phyloP scores from a whole-genome alignment of 2,888 invertebrate species.

The Fabriciana adippe region DNA sequence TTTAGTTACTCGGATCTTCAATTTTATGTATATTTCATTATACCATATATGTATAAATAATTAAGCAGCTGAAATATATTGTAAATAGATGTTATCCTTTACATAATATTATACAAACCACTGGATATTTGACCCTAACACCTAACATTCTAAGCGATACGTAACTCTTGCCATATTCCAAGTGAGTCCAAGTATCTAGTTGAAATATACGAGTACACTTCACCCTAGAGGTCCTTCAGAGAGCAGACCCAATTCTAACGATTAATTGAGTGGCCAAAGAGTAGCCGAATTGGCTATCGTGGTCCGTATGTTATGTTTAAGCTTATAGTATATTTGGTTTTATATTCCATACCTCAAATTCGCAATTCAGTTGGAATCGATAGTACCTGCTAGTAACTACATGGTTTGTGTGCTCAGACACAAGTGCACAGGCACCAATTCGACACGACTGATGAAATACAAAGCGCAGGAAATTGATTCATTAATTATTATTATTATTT shows the following conservation, averaged over 20 bases:
- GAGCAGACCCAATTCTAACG: constrained; percentile 51
- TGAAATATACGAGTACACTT: constrained; percentile 48
- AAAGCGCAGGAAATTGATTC: too few relatives aligned
- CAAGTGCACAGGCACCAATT: not conserved
- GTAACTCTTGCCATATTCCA: constrained; percentile 30
- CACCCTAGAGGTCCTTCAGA: constrained; percentile 46
- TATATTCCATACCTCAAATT: constrained; percentile 5
- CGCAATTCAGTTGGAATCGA: too few relatives aligned
- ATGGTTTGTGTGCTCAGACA: too few relatives aligned
- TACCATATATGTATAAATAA: not conserved
- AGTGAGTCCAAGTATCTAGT: constrained; percentile 45
- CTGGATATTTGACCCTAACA: constrained; percentile 14
- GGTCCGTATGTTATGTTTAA: constrained; percentile 32
- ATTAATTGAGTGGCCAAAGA: constrained; percentile 64
- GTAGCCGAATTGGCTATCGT: constrained; percentile 58
- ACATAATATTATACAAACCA: not conserved
- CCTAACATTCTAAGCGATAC: constrained; percentile 31
- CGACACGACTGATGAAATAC: not conserved
- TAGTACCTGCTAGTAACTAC: too few relatives aligned
- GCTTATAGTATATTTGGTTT: constrained; percentile 19
- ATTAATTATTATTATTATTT: too few relatives aligned
- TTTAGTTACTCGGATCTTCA: too few relatives aligned
- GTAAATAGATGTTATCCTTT: not conserved
- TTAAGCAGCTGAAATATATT: not conserved
- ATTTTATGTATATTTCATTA: too few relatives aligned